Evolutionary conservation across 2,888 invertebrate species (phyloP).

Genomic region (Tiliacea citrago): DNA sequence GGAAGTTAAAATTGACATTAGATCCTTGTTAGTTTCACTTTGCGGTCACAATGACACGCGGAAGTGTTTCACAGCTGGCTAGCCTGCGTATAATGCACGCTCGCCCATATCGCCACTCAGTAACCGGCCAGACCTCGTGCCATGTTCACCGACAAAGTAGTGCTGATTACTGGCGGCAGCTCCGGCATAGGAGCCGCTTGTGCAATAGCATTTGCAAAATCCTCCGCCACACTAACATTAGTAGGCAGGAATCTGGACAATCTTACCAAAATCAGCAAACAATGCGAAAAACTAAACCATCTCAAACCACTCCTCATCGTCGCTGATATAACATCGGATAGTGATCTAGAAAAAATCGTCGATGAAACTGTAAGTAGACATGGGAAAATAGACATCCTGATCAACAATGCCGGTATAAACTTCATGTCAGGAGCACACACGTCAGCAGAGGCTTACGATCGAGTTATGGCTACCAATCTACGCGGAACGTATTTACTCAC

Average conservation of each 20-base stretch:
- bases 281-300: constrained; percentile 76
- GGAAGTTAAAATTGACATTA: constrained; percentile 63
- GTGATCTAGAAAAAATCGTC: constrained; percentile 76
- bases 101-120: constrained; percentile 60
- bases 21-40: constrained; percentile 64
- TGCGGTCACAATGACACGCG: constrained; percentile 69
- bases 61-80: constrained; percentile 64
- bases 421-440: constrained; percentile 68
- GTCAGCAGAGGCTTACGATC: constrained; percentile 75
- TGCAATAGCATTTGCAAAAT: constrained; percentile 78
- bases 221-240: constrained; percentile 76
- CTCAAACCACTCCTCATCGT: constrained; percentile 74
- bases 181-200: constrained; percentile 84
- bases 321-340: constrained; percentile 79
- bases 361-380: constrained; percentile 74
- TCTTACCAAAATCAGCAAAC: constrained; percentile 73
- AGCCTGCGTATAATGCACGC: constrained; percentile 62
- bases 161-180: constrained; percentile 84
- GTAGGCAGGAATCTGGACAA: constrained; percentile 81
- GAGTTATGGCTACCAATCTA: constrained; percentile 79
- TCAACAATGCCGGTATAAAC: constrained; percentile 83
- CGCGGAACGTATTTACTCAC: constrained; percentile 80
- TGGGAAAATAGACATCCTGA: constrained; percentile 78
- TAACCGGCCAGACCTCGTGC: constrained; percentile 52
- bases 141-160: constrained; percentile 84